phyloP scores from a whole-genome alignment of 2,113 vertebrate species.

The Nothobranchius furzeri region DNA sequence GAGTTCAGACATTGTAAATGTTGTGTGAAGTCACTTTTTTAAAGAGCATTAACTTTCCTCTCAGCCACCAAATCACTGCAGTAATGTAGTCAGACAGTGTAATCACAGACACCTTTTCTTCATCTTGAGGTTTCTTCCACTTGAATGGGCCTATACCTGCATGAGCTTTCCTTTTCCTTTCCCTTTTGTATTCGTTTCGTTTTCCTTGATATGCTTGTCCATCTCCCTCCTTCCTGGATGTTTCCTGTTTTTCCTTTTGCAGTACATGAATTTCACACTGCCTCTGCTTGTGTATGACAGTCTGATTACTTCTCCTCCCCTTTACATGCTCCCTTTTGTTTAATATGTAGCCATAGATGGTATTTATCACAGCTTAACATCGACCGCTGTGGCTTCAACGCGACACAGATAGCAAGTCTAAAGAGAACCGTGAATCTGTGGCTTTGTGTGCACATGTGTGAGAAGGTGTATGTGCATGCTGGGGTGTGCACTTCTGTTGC shows the following conservation, averaged over 20 bases:
- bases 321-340: constrained; percentile 34
- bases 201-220: constrained; percentile 50
- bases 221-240: constrained; percentile 19
- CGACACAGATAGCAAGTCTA: constrained; percentile 12
- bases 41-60: constrained; percentile 49
- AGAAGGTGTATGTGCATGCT: constrained; percentile 38
- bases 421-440: constrained; percentile 26
- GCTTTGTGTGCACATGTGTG: constrained; percentile 28
- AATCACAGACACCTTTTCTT: constrained; percentile 56
- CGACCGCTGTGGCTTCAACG: constrained; percentile 2
- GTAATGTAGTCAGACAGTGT: constrained; percentile 66
- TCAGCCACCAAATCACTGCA: constrained; percentile 50
- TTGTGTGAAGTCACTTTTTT: constrained; percentile 56
- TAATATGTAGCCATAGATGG: constrained; percentile 40
- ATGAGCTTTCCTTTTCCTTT: constrained; percentile 34
- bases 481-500: constrained; percentile 39
- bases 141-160: constrained; percentile 31
- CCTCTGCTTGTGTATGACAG: constrained; percentile 14
- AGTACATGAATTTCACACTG: constrained; percentile 31
- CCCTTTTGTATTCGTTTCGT: constrained; percentile 40
- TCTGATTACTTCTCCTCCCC: constrained; percentile 27
- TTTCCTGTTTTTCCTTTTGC: constrained; percentile 37
- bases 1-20: constrained; percentile 57
- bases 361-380: constrained; percentile 49
- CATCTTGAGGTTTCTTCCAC: constrained; percentile 42